Percentiles rank a stretch among this genome's conserved stretches.
phyloP scores from a whole-genome alignment of 2,797 vertebrate species.

The Gymnopithys bicolor region DNA sequence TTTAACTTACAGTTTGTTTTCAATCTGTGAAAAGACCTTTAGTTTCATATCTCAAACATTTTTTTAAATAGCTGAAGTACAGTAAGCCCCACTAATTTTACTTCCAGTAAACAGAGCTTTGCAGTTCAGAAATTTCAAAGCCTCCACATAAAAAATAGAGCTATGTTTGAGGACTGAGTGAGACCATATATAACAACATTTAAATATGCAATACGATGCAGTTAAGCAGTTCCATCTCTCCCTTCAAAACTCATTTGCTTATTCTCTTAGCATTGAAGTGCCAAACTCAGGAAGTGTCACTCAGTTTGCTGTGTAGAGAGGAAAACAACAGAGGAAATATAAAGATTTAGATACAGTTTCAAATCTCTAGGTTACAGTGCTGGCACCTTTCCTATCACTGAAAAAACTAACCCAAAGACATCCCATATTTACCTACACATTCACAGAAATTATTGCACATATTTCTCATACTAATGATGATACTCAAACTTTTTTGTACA shows the following conservation, averaged over 20 bases:
- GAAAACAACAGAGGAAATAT: neutral
- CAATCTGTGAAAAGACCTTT: neutral
- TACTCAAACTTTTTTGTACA: neutral
- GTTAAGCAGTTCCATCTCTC: neutral
- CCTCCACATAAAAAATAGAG: neutral
- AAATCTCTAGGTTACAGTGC: neutral
- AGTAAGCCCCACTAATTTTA: neutral
- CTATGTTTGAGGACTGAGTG: neutral
- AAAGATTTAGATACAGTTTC: neutral
- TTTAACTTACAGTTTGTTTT: neutral
- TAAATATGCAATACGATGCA: neutral
- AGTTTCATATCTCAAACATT: neutral
- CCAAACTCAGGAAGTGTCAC: neutral
- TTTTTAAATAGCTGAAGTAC: neutral
- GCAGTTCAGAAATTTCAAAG: slow-evolving; percentile 34
- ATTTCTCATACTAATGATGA: neutral
- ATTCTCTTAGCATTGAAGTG: neutral
- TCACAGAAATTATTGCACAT: neutral
- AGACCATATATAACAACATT: neutral
- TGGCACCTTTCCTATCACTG: neutral
- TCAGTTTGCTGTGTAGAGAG: neutral
- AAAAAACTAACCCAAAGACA: neutral
- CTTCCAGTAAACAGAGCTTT: slow-evolving; percentile 27
- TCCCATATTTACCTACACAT: neutral
- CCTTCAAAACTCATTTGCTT: neutral